A percentile compares a stretch with the other conserved stretches of the same genome.
Conservation (phyloP, 53 echinoderm and acorn worm genomes). For the Zoroaster sp. region DNA sequence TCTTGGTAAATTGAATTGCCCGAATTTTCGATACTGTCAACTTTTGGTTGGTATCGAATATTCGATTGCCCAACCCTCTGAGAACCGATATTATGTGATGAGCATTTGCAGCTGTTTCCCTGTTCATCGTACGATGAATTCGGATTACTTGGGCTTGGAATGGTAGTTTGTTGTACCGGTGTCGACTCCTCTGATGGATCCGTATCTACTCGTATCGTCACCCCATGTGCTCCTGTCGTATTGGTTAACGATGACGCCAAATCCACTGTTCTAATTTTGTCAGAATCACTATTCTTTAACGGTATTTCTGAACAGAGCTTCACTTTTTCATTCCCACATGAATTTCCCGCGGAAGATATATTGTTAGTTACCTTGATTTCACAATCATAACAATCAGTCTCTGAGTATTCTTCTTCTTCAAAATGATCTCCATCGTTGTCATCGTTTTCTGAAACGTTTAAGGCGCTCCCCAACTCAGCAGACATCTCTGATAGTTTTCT, state of each 20-base stretch:
- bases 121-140: neutral
- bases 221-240: neutral
- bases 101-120: neutral
- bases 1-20: neutral
- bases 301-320: neutral
- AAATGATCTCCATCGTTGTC: neutral
- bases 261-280: neutral
- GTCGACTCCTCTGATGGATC: neutral
- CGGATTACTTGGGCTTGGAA: neutral
- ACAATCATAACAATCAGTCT: neutral
- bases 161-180: neutral
- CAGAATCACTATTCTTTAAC: neutral
- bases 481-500: slow-evolving; percentile 23
- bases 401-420: neutral
- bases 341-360: neutral
- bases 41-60: neutral
- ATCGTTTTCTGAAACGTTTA: neutral
- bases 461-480: slow-evolving; percentile 6
- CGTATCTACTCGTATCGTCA: neutral
- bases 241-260: neutral
- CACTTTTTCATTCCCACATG: neutral
- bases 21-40: neutral
- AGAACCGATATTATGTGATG: neutral
- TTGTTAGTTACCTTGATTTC: neutral
- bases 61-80: neutral